A percentile compares a stretch with the other conserved stretches of the same genome.
These are phyloP conservation scores for Lampris megalopsis DNA, from an alignment of 2,113 vertebrate genomes.

Conservation along the genomic window DNA sequence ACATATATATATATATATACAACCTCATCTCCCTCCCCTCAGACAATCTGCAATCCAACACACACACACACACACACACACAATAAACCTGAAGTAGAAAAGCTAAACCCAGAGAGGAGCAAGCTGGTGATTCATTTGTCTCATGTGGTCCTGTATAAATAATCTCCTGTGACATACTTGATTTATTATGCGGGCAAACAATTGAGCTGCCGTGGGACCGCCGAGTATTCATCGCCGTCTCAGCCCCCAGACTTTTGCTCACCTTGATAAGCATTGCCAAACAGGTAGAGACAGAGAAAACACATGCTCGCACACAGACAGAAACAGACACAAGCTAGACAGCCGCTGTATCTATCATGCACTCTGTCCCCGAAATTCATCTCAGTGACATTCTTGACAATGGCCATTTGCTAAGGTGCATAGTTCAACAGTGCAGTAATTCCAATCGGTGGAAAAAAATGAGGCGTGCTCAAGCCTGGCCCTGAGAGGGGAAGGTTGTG, in stretches of 20 bases:
- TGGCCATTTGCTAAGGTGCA: slow-evolving; percentile 61
- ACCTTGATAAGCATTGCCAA: slow-evolving; percentile 34
- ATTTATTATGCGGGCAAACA: slow-evolving; percentile 80
- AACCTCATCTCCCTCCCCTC: background rate
- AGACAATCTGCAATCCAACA: background rate
- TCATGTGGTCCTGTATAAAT: slow-evolving; percentile 68
- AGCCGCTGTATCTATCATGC: slow-evolving; percentile 23
- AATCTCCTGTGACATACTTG: slow-evolving; percentile 72
- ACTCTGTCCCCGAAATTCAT: slow-evolving; percentile 39
- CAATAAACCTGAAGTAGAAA: background rate
- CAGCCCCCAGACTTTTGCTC: slow-evolving; percentile 45
- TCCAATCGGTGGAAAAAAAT: slow-evolving; percentile 28
- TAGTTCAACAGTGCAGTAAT: slow-evolving; percentile 52
- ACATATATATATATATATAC: background rate
- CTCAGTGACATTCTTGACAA: slow-evolving; percentile 56
- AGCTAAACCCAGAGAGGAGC: slow-evolving; percentile 40
- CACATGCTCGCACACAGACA: slow-evolving; percentile 5
- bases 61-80: background rate
- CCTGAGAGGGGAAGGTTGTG: background rate
- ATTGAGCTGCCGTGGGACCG: slow-evolving; percentile 64
- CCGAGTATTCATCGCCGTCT: slow-evolving; percentile 62
- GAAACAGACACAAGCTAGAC: slow-evolving; percentile 24
- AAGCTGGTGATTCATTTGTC: slow-evolving; percentile 73
- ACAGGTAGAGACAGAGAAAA: slow-evolving; percentile 5
- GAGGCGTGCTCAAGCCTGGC: slow-evolving; percentile 5